Evolutionary conservation across 2,888 invertebrate species (phyloP).

Genomic region (Pristionchus fissidentatus): DNA sequence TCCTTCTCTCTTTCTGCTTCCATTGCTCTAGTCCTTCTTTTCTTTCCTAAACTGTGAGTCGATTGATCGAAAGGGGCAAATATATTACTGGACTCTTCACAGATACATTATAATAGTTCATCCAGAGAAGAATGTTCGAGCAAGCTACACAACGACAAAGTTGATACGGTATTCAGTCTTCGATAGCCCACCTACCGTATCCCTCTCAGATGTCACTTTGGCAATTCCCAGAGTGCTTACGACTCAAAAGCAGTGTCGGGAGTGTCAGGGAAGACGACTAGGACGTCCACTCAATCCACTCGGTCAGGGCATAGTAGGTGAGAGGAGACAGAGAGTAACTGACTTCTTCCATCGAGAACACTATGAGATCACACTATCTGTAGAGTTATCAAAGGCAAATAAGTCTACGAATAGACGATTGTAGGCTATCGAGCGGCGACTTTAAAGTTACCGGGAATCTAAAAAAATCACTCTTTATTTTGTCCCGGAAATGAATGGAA

Average conservation of each 20-base stretch:
- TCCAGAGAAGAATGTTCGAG: constrained; percentile 85
- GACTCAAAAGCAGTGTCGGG: constrained; percentile 69
- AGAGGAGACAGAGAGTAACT: constrained; percentile 21
- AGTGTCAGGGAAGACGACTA: constrained; percentile 68
- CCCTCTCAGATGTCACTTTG: constrained; percentile 70
- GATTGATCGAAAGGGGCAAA: background rate
- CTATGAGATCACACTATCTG: no score
- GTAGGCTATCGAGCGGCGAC: background rate
- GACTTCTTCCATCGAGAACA: constrained; percentile 7
- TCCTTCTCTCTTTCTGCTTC: constrained; percentile 83
- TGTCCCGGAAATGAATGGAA: no score
- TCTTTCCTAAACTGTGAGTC: constrained; percentile 82
- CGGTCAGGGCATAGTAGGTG: constrained; percentile 57
- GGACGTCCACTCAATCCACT: constrained; percentile 71
- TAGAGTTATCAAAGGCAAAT: no score
- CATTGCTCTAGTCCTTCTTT: constrained; percentile 82
- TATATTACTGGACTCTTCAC: background rate
- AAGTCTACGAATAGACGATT: background rate
- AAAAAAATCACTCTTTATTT: no score
- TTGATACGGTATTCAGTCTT: constrained; percentile 79
- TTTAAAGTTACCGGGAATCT: background rate
- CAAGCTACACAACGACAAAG: constrained; percentile 84
- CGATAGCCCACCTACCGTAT: background rate
- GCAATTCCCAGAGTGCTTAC: constrained; percentile 70
- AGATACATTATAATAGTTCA: constrained; percentile 83